A percentile compares a stretch with the other conserved stretches of the same genome.
These are phyloP conservation scores for Gymnarchus niloticus DNA, from an alignment of 2,113 vertebrate genomes.

Conservation along the genomic window DNA sequence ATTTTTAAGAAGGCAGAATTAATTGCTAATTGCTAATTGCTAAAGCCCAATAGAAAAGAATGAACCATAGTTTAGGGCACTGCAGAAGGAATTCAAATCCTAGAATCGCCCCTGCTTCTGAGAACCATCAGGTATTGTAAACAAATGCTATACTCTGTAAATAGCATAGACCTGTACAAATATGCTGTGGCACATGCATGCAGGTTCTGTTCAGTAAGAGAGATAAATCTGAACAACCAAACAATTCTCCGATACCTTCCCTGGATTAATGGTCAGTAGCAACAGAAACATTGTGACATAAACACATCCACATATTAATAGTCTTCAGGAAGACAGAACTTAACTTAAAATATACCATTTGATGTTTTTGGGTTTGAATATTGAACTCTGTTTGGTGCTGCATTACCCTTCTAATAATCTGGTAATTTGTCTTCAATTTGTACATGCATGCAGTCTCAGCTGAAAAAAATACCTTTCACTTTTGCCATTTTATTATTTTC, in stretches of 20 bases:
- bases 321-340: not conserved
- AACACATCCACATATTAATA: not conserved
- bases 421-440: not conserved
- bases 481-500: constrained; percentile 1
- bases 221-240: not conserved
- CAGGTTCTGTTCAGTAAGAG: not conserved
- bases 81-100: no score
- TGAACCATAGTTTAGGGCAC: no score
- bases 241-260: not conserved
- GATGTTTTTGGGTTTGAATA: not conserved
- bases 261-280: not conserved
- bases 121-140: not conserved
- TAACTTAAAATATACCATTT: not conserved
- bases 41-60: no score
- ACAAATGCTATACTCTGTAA: not conserved
- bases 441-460: not conserved
- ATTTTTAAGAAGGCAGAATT: no score
- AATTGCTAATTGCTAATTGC: no score
- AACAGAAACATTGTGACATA: not conserved
- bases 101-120: no score
- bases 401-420: not conserved
- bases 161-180: not conserved
- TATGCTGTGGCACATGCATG: not conserved
- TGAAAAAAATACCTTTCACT: not conserved
- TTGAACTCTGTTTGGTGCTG: not conserved